These are phyloP conservation scores for Amorpha juglandis DNA, from an alignment of 2,888 invertebrate species.

Conservation along the genomic window DNA sequence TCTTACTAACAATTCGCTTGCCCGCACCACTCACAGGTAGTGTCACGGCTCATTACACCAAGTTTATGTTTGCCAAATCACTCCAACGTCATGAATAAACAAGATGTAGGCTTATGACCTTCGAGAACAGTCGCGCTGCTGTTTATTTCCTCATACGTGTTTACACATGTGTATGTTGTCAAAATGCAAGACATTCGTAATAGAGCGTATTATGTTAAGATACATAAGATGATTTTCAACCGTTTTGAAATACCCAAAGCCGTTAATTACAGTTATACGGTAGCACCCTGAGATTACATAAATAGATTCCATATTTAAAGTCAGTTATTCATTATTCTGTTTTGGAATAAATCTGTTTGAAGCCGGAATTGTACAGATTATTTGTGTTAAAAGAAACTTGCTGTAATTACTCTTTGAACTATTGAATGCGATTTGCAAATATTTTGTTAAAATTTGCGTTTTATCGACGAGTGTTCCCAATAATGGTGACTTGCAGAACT, in stretches of 20 bases:
- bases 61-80: slow-evolving; percentile 72
- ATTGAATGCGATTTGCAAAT: neutral
- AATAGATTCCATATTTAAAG: slow-evolving; percentile 14
- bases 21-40: slow-evolving; percentile 68
- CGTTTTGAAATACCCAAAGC: neutral
- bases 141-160: slow-evolving; percentile 12
- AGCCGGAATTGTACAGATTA: neutral
- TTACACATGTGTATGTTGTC: neutral
- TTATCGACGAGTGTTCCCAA: neutral
- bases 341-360: slow-evolving; percentile 10
- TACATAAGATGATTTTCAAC: neutral
- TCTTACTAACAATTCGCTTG: slow-evolving; percentile 65
- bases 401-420: neutral
- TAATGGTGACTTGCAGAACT: slow-evolving; percentile 12
- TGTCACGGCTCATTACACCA: slow-evolving; percentile 72
- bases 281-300: neutral
- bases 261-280: neutral
- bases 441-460: neutral
- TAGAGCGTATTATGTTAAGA: neutral
- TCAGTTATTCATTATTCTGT: slow-evolving; percentile 25
- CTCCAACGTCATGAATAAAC: slow-evolving; percentile 65
- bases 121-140: slow-evolving; percentile 36
- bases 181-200: neutral
- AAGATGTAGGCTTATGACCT: slow-evolving; percentile 55
- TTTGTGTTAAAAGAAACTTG: neutral